These are phyloP conservation scores for Calameuta idolon DNA, from an alignment of 2,888 invertebrate genomes.

Conservation along the genomic window DNA sequence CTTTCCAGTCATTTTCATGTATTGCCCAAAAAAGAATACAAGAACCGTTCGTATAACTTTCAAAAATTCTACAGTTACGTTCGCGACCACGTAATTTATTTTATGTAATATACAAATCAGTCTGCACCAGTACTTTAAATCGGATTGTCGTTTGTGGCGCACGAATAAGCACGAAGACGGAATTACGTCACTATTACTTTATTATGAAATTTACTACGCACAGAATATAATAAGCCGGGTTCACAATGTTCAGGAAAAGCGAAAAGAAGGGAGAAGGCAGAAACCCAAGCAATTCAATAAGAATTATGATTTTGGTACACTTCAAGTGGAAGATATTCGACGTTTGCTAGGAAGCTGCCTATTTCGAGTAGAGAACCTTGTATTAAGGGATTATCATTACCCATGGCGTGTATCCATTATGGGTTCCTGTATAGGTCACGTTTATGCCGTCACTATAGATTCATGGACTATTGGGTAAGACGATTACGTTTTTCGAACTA, in stretches of 20 bases:
- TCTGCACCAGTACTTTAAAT: neutral
- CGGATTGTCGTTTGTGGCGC: neutral
- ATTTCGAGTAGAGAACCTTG: slow-evolving; percentile 32
- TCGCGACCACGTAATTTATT: neutral
- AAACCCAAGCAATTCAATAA: slow-evolving; percentile 10
- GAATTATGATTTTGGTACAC: slow-evolving; percentile 36
- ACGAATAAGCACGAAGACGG: neutral
- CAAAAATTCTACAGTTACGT: neutral
- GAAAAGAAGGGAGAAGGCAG: neutral
- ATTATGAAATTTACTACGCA: neutral
- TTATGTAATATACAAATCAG: neutral
- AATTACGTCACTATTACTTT: neutral
- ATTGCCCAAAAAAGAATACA: neutral
- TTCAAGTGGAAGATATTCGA: slow-evolving; percentile 40
- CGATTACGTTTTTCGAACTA: slow-evolving; percentile 33
- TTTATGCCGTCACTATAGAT: slow-evolving; percentile 23
- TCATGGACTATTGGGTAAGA: slow-evolving; percentile 38
- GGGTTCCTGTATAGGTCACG: slow-evolving; percentile 17
- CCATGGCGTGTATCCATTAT: slow-evolving; percentile 37
- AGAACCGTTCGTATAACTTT: neutral
- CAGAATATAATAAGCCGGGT: neutral
- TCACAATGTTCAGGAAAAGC: neutral
- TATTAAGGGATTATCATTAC: slow-evolving; percentile 50
- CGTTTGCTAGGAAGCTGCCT: slow-evolving; percentile 29
- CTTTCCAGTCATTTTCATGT: neutral